Evolutionary conservation across 2,113 vertebrate species (phyloP), one percentile per base, ranked within the genome.

Genomic region (Dromas ardeola): DNA sequence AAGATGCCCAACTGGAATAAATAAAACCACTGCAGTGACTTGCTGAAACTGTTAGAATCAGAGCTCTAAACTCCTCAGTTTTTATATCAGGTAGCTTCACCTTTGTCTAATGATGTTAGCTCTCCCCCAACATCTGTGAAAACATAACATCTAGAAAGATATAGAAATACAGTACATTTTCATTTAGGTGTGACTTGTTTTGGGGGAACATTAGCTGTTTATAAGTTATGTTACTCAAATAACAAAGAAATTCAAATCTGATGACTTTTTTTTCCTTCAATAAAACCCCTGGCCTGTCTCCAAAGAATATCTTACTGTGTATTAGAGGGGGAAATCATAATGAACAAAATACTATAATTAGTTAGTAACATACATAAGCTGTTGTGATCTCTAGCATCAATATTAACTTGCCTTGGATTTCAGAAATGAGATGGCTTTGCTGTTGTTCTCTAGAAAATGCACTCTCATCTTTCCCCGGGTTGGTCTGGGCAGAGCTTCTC

Each of bases 361-460:
- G 14, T 49, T 27, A 47, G 21, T n/a, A 63, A 53, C 9, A 53
- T 58, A 20, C 3, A 18, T 36, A 73, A 79, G 18, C 7, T 61
- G 4, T 36, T 91, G 27, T 45, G 26, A 56, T 65, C 23, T 70
- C 18, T 23, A 55, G 29, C 73, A 74, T 5, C 20, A 53, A 5
- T n/a, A 71, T 59, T 65, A 13, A 53, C 63, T 76, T 70, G 99
- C 99, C 98, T 99, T 99, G 84, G 98, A 98, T 96, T 98, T 99
- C 74, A 99, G 98, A 97, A 99, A 99, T 73, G 95, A 97, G 86
- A 99, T 99, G 58, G 99, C 99, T 70, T 98, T 98, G 98, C 98
- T 98, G 97, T 99, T 99, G 98, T 99, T 99, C 94, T 99, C 99
- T 71, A 99, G 97, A 85, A 98, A 99, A 98, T 99, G 98, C 29